Conservation (phyloP, 2,113 vertebrate genomes). For the Acinonyx jubatus region DNA sequence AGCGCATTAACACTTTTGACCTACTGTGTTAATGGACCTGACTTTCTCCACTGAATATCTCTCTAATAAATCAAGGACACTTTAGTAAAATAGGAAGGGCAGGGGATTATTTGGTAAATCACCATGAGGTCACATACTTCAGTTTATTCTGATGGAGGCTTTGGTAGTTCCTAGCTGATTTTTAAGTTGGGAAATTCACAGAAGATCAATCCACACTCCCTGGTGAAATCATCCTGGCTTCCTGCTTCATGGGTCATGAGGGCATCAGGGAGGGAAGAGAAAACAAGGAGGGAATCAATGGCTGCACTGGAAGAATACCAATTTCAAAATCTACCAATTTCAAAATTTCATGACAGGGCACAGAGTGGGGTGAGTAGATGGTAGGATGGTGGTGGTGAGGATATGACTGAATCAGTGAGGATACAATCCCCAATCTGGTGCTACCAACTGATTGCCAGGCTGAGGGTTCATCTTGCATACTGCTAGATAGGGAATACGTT, state of each 20-base stretch:
- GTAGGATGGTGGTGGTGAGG: not conserved
- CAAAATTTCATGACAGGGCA: not conserved
- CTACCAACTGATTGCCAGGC: not conserved
- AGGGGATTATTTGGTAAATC: not conserved
- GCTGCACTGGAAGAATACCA: not conserved
- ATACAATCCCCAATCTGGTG: not conserved
- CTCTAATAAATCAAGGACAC: not conserved
- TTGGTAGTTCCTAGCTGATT: not conserved
- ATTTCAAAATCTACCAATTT: not conserved
- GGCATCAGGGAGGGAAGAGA: not conserved
- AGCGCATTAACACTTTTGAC: not conserved
- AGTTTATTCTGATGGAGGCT: not conserved
- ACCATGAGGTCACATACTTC: not conserved
- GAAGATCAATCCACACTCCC: not conserved
- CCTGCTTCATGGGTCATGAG: not conserved
- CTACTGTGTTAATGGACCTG: not conserved
- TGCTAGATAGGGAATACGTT: not conserved
- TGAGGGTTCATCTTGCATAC: not conserved
- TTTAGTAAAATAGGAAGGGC: not conserved
- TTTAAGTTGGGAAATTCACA: not conserved
- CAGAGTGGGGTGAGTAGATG: not conserved
- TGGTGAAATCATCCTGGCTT: not conserved
- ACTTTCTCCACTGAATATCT: not conserved
- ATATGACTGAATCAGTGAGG: not conserved
- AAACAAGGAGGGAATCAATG: not conserved